Evolutionary conservation across 2,113 vertebrate genomes (phyloP), one percentile per base, ranked within the genome.

Genomic region (Oreochromis spilurus): DNA sequence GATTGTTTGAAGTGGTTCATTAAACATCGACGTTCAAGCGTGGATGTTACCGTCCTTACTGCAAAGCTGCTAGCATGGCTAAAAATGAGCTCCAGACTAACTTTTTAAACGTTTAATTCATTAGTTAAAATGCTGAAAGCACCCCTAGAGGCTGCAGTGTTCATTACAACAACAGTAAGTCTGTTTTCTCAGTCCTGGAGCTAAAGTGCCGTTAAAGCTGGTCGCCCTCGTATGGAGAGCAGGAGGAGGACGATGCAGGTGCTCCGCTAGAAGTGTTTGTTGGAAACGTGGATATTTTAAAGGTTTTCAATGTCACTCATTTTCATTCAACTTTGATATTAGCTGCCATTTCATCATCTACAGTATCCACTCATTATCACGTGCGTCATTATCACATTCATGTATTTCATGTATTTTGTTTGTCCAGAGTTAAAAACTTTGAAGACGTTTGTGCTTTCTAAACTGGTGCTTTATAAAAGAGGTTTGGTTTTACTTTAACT

Each of bases 351-450:
- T 78, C 62, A 75, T 65, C 7, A 4, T n/a, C 43, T 70, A 48
- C 58, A 52, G 38, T 38, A 11, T 29, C 29, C 48, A 31, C 19
- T 82, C 14, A 40, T 82, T 12, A 40, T 38, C 54, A 75, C 14
- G 0, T 2, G 17, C 2, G 21, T 13, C 53, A 13, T 1, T 55
- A 55, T 55, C 21, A 26, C 21, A 24, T 36, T 75, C 48, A 0
- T 75, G 24, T 48, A 0, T 50, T 77, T 50, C 11, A 5, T 77
- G 11, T 77, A 8, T 0, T 17, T 77, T 52, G 45, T 77, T 77
- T 12, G 4, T 75, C 70, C 70, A 77, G 16, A 31, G 45, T 50
- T 77, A 12, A 50, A 12, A 31, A n/a, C 16, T 3, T 70, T 57
- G 24, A 26, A 26, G 21, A 26, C 2, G 24, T 57, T 45, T 77